Base-by-base conservation (phyloP, 1,140 invertebrate species). In the Zophobas morio region DNA sequence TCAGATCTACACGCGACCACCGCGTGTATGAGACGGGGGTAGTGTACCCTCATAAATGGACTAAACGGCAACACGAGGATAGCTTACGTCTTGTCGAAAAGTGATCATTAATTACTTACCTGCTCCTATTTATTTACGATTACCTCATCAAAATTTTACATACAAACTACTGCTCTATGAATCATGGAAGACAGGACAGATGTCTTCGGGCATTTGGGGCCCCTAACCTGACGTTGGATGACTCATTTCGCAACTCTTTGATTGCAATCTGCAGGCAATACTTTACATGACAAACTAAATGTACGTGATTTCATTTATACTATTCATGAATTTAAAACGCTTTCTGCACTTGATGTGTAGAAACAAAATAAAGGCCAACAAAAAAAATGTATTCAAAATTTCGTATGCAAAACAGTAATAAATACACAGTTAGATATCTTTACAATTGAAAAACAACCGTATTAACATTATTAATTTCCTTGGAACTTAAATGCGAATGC, bases 1-100 rank as follows among this genome's bases (percentile, higher is more conserved):
- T 79, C 78, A 70, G 79, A 39, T 33, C 49, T 70, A 80, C 82
- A 84, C 84, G 82, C 82, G 84, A 84, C 81, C 51, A 54, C 47
- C 73, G 60, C 71, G 71, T 78, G 76, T 56, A 56, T 73, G 60
- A 66, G 39, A 34, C 35, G 60, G 33, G 47, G 70, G 53, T 73
- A 56, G 49, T 53, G 71, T 73, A 54, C 35, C 49, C 49, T 36
- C 34, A 42, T 72, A 35, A 72, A 46, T 37, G 71, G 46, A 42
- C 54, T 73, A 36, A 73, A 73, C 49, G 49, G n/a, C 34, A 73
- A 73, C 49, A 56, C 54, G 49, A n/a, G 49, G 20, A 5, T 73
- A 33, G 49, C 56, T 36, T 53, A 56, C 20, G 37, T 54, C 3
- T 73, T 53, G 49, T 54, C 35, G 20, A 66, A 66, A 66, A 66